phyloP scores from a whole-genome alignment of 2,113 vertebrate genomes.

The Prinia subflava region DNA sequence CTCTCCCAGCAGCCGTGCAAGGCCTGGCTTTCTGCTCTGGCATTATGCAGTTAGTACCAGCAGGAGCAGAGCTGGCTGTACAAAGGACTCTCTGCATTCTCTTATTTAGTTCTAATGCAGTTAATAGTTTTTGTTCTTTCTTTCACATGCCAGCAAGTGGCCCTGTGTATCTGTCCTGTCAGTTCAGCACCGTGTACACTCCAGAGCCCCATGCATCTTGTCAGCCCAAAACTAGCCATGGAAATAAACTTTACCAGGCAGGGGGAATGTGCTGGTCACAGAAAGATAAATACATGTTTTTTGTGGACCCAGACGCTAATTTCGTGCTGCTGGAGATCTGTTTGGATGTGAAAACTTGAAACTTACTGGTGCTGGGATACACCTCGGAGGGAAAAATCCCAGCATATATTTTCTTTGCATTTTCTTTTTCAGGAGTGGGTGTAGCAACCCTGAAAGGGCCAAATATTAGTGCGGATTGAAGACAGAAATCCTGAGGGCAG shows the following conservation, averaged over 20 bases:
- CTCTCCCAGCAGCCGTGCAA: conserved; percentile 21
- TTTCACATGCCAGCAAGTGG: neutral
- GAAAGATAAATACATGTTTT: neutral
- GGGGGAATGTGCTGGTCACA: neutral
- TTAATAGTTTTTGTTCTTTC: neutral
- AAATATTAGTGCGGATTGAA: neutral
- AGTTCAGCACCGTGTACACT: neutral
- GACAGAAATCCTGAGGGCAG: neutral
- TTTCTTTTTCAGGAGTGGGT: neutral
- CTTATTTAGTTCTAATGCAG: neutral
- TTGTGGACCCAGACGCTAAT: neutral
- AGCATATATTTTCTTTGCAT: neutral
- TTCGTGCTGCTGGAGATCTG: neutral
- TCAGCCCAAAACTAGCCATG: neutral
- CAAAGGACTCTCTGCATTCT: conserved; percentile 6
- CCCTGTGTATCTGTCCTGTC: neutral
- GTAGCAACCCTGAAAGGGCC: neutral
- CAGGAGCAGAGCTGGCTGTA: conserved; percentile 40
- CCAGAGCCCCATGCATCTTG: neutral
- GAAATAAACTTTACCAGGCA: neutral
- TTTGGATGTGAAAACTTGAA: neutral
- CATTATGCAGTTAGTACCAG: conserved; percentile 50
- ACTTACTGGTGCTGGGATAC: neutral
- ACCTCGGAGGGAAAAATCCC: neutral
- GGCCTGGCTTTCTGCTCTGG: conserved; percentile 38